Base-by-base conservation (phyloP, 2,113 vertebrate genomes). In the Nycticorax nycticorax region DNA sequence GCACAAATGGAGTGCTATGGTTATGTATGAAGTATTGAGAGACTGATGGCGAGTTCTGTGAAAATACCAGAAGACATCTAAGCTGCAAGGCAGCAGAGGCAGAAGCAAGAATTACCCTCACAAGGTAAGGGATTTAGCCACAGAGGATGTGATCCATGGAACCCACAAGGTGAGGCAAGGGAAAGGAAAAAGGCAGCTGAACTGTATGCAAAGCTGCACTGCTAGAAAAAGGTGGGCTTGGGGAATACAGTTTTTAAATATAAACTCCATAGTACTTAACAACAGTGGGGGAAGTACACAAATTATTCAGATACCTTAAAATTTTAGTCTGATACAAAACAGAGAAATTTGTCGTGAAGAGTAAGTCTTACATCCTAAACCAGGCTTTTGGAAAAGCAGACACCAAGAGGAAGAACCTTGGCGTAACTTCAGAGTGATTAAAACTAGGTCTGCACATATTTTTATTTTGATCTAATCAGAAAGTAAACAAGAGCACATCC, bases 381-480 rank as follows among this genome's bases (percentile, higher is more conserved):
- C 28, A 64, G 39, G 45, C 68, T 87, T 92, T 56, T 43, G 45
- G 85, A 92, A 84, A 89, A 89, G 73, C 48, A 88, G 57, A 76
- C 24, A 90, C 53, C 35, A 68, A 91, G 86, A 89, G 73, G 39
- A 96, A 13, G 24, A 95, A 60, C 35, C 33, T 22, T 94, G 75
- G 88, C 75, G 12, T 71, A 56, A 55, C 48, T 85, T 85, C 77
- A 91, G 55, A 78, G 68, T 33, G 45, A 91, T 91, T 85, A 85
- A 91, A 89, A 95, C 77, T 43, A 11, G 2, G 87, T 82, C 81
- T 74, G n/a, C 73, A 85, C 62, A 57, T 47, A 78, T 85, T 94
- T 93, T 95, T 92, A 89, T 96, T 93, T 91, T 96, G 93, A 89
- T 92, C 89, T 94, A 89, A 96, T 92, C 91, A 88, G 47, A 91